Conservation (phyloP, 2,888 invertebrate species). For the Xanthorhoe spadicearia region DNA sequence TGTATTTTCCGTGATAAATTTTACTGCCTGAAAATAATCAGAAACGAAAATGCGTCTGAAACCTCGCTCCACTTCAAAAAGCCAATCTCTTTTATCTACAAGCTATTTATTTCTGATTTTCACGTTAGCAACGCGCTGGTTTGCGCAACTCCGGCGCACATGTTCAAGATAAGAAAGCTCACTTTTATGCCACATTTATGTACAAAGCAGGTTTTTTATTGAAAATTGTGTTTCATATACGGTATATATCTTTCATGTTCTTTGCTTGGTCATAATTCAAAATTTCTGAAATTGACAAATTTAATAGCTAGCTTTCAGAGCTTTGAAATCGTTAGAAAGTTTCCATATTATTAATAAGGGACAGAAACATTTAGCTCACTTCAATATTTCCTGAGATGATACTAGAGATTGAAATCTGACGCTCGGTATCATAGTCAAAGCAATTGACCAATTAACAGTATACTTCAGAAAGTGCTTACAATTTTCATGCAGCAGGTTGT, state of each 20-base stretch:
- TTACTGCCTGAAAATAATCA: conserved; percentile 25
- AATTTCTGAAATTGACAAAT: too few species aligned
- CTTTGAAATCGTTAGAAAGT: too few species aligned
- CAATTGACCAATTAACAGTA: too few species aligned
- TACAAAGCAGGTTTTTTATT: conserved; percentile 19
- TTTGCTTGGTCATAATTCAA: too few species aligned
- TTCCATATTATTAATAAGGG: too few species aligned
- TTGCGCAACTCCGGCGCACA: conserved; percentile 75
- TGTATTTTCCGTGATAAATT: conserved; percentile 7
- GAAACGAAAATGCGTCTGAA: conserved; percentile 26
- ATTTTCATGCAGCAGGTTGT: neutral
- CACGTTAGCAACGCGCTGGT: conserved; percentile 48
- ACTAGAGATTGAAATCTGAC: too few species aligned
- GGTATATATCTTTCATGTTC: neutral
- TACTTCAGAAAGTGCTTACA: neutral
- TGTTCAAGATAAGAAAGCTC: conserved; percentile 80
- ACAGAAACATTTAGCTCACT: too few species aligned
- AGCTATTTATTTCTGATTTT: conserved; percentile 45
- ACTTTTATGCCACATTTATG: conserved; percentile 57
- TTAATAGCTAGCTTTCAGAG: too few species aligned
- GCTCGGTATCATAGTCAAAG: too few species aligned
- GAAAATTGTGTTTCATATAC: neutral
- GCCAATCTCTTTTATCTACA: conserved; percentile 41
- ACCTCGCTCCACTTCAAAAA: conserved; percentile 38
- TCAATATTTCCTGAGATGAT: too few species aligned